Evolutionary conservation across 1,140 invertebrate genomes (phyloP).

Genomic region (Centruroides sculpturatus): DNA sequence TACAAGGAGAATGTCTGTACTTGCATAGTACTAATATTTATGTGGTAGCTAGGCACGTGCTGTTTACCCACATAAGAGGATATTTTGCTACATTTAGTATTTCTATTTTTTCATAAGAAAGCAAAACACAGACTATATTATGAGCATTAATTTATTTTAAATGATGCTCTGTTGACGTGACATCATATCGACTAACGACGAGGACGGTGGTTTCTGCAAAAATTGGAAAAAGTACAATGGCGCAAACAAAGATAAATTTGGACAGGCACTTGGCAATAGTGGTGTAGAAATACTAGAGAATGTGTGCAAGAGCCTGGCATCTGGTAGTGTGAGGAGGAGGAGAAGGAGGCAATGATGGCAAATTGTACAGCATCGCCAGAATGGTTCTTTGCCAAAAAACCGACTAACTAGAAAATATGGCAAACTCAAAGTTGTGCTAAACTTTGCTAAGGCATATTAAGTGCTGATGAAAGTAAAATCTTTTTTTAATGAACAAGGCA

Average conservation of each 20-base stretch:
- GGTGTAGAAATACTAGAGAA: background rate
- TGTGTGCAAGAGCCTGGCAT: background rate
- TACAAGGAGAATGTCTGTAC: too few relatives aligned
- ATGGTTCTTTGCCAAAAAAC: too few relatives aligned
- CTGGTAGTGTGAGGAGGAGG: background rate
- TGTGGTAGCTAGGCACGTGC: too few relatives aligned
- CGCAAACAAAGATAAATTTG: background rate
- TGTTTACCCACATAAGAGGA: too few relatives aligned
- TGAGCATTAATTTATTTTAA: too few relatives aligned
- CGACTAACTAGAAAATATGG: background rate
- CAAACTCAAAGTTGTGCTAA: background rate
- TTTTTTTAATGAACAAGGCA: background rate
- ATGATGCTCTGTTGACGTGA: too few relatives aligned
- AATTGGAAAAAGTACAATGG: background rate
- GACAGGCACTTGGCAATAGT: background rate
- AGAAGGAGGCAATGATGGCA: background rate
- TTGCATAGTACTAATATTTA: too few relatives aligned
- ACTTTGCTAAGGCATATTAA: background rate
- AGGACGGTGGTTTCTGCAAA: background rate
- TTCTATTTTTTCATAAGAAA: too few relatives aligned
- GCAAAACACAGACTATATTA: too few relatives aligned
- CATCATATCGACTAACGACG: background rate
- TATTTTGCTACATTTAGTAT: too few relatives aligned
- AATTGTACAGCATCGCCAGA: too few relatives aligned
- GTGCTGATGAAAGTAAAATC: background rate